Base-by-base conservation (phyloP, 1,140 invertebrate genomes). In the Zaprionus gabonicus region DNA sequence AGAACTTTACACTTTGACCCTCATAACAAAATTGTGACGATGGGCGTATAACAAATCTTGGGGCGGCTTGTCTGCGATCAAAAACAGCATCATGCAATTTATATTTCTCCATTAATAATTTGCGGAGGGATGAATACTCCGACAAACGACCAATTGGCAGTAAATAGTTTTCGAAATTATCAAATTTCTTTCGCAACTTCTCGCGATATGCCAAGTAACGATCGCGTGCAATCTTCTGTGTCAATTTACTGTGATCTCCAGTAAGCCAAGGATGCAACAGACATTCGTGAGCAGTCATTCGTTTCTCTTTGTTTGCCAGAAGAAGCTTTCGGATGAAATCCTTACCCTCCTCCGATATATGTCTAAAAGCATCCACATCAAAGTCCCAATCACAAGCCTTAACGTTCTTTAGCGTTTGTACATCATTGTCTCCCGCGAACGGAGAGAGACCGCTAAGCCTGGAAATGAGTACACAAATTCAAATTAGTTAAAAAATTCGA, bases 341-440 rank as follows among this genome's bases (percentile, higher is more conserved):
- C 94, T 98, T 99, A 76, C 96, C 99, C 93, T 99, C 97, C 55
- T 98, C 97, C 1, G 99, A 99, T 56, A 99, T 97, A 81, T 96
- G 95, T 5, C 96, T 94, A 93, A 99, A 99, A 20, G 98, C 96
- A 92, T 98, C 97, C 91, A 97, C 96, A 93, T 99, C 98, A 94
- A 99, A 99, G 94, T 99, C 98, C 98, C 98, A 99, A 93, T 99
- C 98, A 91, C 98, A 99, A 25, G 97, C 96, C 93, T 98, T 99
- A 1, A 99, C 99, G 93, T 99, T 99, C 93, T 99, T 99, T 53
- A 99, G 93, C 0, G 99, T 99, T 85, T 99, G 99, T 58, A 99
- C 96, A 93, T 99, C 99, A 92, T 99, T 99, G 92, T 99, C 98
- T 28, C 99, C 99, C 81, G 98, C 98, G 93, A 99, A 99, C 78